These are phyloP conservation scores for Nothocercus nigrocapillus DNA, from an alignment of 2,113 vertebrate genomes.

Conservation along the genomic window DNA sequence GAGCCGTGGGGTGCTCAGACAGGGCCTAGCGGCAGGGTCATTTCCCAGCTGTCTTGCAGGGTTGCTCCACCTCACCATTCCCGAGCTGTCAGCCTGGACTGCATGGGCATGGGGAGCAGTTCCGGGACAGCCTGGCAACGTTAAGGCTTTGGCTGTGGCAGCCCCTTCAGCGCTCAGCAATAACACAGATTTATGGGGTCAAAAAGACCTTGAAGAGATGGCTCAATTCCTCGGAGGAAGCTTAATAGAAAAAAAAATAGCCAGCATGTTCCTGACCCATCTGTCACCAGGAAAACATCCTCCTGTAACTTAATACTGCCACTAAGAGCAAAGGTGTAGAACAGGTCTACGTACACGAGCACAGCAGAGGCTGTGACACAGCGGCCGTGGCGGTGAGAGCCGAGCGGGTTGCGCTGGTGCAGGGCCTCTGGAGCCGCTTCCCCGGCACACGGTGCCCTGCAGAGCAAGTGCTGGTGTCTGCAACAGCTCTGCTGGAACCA, in stretches of 20 bases:
- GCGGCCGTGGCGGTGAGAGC: neutral
- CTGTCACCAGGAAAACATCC: neutral
- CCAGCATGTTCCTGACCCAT: neutral
- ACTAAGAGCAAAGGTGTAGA: neutral
- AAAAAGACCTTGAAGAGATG: neutral
- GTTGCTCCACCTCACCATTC: neutral
- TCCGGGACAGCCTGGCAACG: rapidly evolving
- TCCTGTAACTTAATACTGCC: constrained; percentile 9
- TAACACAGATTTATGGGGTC: neutral
- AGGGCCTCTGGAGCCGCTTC: neutral
- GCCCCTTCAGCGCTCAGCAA: neutral
- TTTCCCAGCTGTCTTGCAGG: neutral
- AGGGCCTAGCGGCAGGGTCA: neutral
- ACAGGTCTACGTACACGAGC: constrained; percentile 14
- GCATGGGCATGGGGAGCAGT: too few species aligned
- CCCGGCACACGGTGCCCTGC: neutral
- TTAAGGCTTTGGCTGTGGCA: neutral
- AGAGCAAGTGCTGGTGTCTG: neutral
- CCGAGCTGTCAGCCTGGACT: neutral
- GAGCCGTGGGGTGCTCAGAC: neutral
- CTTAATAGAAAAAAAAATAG: neutral
- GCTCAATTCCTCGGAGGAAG: neutral
- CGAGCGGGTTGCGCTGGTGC: neutral
- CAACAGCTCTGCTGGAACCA: neutral
- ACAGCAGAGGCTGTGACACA: neutral